These are phyloP conservation scores for Aphelocoma californica DNA, from an alignment of 2,797 vertebrate genomes.

Conservation along the genomic window DNA sequence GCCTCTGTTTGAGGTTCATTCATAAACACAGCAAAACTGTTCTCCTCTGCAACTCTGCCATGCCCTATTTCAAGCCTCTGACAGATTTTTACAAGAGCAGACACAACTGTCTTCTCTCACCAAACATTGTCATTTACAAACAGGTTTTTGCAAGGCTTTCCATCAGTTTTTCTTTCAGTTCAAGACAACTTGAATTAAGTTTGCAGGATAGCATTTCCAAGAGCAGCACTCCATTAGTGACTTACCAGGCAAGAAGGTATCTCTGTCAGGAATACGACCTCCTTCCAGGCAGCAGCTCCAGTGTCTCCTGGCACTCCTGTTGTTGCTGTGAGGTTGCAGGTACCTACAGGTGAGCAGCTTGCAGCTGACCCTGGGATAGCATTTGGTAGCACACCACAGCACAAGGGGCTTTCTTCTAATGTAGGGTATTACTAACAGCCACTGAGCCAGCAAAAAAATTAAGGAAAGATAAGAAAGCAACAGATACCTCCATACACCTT, in stretches of 20 bases:
- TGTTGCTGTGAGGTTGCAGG: not conserved
- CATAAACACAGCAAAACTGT: not conserved
- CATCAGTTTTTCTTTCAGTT: not conserved
- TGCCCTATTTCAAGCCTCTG: not conserved
- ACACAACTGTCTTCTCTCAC: not conserved
- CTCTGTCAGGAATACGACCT: not conserved
- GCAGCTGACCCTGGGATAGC: not conserved
- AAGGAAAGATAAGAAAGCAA: not conserved
- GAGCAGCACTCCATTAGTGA: not conserved
- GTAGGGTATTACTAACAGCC: rapidly evolving
- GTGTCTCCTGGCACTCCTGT: not conserved
- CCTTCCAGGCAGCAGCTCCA: not conserved
- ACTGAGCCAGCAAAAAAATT: not conserved
- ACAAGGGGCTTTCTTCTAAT: not conserved
- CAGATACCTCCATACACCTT: not conserved
- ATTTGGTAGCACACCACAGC: not conserved
- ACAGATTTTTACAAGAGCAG: not conserved
- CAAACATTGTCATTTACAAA: not conserved
- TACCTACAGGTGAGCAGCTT: not conserved
- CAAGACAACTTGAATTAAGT: not conserved
- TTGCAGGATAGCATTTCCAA: not conserved
- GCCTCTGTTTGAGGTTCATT: not conserved
- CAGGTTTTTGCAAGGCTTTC: not conserved
- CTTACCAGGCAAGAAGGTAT: not conserved
- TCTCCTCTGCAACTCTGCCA: not conserved